A percentile compares a stretch with the other conserved stretches of the same genome.
Conservation (phyloP, 2,888 invertebrate species). For the Idaea dimidiata region DNA sequence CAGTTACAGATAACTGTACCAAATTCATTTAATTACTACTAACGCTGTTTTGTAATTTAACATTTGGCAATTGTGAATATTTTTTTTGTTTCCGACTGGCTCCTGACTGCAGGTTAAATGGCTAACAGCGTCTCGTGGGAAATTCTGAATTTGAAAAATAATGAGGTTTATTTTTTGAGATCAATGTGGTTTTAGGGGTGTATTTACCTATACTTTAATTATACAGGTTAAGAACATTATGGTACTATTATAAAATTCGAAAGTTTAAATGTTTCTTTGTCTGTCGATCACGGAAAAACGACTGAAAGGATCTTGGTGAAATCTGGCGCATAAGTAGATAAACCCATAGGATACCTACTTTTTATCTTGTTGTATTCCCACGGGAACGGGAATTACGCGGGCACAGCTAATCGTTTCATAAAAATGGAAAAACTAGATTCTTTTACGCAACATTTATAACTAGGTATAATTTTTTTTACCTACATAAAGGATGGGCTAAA, state of each 20-base stretch:
- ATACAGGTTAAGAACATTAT: no score
- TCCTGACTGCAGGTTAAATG: not conserved
- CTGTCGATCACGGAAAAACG: not conserved
- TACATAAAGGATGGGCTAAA: no score
- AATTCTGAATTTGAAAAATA: not conserved
- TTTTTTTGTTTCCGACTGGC: not conserved
- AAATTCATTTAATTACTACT: conserved; percentile 7
- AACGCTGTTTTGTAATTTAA: not conserved
- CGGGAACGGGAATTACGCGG: conserved; percentile 1
- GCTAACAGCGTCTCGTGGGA: not conserved
- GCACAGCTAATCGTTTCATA: not conserved
- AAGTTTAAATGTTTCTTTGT: no score
- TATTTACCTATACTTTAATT: no score
- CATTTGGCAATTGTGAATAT: not conserved
- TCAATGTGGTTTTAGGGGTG: no score
- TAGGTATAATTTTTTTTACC: no score
- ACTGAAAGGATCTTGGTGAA: not conserved
- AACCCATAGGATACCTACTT: not conserved
- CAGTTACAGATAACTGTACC: conserved; percentile 12
- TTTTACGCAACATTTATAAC: no score
- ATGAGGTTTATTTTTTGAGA: no score
- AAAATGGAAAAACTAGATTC: no score
- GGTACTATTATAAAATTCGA: no score
- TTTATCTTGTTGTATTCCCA: not conserved
- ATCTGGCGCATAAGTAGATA: not conserved